Percentiles rank a stretch among this genome's conserved stretches.
These are phyloP conservation scores for Collichthys lucidus DNA, from an alignment of 2,113 vertebrate species.

Conservation along the genomic window DNA sequence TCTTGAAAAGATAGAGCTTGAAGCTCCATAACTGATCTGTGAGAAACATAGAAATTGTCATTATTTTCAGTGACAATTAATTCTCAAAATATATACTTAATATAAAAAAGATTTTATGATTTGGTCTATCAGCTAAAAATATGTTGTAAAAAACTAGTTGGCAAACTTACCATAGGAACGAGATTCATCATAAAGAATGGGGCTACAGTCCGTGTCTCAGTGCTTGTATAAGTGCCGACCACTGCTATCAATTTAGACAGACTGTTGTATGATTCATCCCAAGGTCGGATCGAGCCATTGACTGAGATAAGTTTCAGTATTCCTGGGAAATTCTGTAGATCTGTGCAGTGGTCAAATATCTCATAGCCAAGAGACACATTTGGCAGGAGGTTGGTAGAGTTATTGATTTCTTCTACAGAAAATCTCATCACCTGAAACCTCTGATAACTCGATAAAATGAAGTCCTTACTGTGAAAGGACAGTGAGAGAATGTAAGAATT, in stretches of 20 bases:
- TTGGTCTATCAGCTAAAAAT: no score
- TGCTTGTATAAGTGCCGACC: slow-evolving; percentile 70
- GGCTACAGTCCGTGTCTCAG: slow-evolving; percentile 62
- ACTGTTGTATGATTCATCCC: slow-evolving; percentile 13
- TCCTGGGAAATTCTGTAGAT: no score
- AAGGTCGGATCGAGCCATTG: neutral
- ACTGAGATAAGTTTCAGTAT: no score
- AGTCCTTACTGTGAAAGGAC: slow-evolving; percentile 60
- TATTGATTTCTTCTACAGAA: slow-evolving; percentile 88
- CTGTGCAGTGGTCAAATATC: no score
- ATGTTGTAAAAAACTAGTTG: neutral
- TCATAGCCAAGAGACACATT: no score
- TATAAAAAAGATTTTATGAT: no score
- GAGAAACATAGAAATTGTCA: neutral
- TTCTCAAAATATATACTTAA: neutral
- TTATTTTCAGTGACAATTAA: neutral
- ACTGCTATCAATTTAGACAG: slow-evolving; percentile 33
- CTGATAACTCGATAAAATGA: slow-evolving; percentile 75
- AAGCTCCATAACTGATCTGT: slow-evolving; percentile 88
- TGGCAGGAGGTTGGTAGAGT: slow-evolving; percentile 80
- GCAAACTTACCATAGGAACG: slow-evolving; percentile 84
- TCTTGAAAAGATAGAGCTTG: slow-evolving; percentile 72
- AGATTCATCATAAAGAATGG: slow-evolving; percentile 83
- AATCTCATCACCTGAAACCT: slow-evolving; percentile 87
- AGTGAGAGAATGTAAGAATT: slow-evolving; percentile 1